Base-by-base conservation (phyloP, 2,113 vertebrate genomes). In the Sylvilagus bachmani region DNA sequence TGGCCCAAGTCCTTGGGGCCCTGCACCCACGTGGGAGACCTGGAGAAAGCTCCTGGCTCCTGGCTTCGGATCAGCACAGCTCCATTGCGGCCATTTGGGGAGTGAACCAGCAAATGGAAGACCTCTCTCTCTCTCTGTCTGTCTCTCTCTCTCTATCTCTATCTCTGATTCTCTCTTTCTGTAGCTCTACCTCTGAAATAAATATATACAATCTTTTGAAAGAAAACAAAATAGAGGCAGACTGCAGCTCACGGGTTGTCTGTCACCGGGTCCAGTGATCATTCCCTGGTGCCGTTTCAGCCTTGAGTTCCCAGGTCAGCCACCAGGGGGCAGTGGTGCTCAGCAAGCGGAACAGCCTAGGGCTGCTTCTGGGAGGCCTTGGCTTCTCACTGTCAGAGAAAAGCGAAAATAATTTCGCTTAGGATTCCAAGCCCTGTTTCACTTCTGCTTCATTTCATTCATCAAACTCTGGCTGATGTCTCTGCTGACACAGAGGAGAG, bases 261-360 rank as follows among this genome's bases (percentile, higher is more conserved):
- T 58, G 69, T 74, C 3, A 24, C 14, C 1, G 44, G 31, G 29
- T 31, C 67, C 51, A 31, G 44, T n/a, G 44, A 44, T 44, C 13
- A 0, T 51, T 61, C 33, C 38, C 31, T 49, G 69, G 55, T 51
- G 31, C 31, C 16, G 64, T 27, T 13, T 33, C 6, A 44, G 31
- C 73, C 29, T 17, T 11, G 67, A 95, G 49, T 71, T 86, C 88
- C 75, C 33, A 62, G 5, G 5, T 21, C 0, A 25, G 38, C 92
- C 97, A 80, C 95, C 12, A 95, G 96, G n/a, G 94, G 91, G 82
- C 91, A 90, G 94, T 90, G 86, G 62, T 81, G 73, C 19, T 61
- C 90, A 87, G 85, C 21, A 77, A 89, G 0, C 2, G 0, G n/a
- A 66, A 3, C 31, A 22, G 92, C 61, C 51, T 66, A 31, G 36